Base-by-base conservation (phyloP, 2,888 invertebrate genomes). In the Ctenicera cuprea region DNA sequence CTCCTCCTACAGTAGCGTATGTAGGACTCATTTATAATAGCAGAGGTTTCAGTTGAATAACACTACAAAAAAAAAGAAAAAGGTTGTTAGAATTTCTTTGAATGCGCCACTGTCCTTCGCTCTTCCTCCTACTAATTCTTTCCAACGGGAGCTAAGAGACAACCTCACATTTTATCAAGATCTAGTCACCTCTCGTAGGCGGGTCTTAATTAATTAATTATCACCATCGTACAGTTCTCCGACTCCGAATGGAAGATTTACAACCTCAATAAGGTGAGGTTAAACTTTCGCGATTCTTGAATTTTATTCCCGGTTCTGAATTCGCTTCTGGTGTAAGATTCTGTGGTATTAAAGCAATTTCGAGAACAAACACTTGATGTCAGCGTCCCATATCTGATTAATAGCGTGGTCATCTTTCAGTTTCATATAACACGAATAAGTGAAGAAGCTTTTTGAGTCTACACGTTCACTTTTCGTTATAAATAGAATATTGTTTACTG, bases 361-460 rank as follows among this genome's bases (percentile, higher is more conserved):
- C 20, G 41, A 66, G 65, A 38, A 66, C 65, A 66, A 66, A 66
- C 65, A 66, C 38, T 66, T 52, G 38, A 66, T 66, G 65, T 66
- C 65, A 41, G 65, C 52, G 52, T 66, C 52, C 41, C 54, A 66
- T 66, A 52, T 66, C 65, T 66, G 65, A 66, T 66, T 66, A 66
- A 66, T 66, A 66, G 65, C 65, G 11, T 22, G 14, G 22, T 26
- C 38, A 54, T 66, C 26, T 54, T 52, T 66, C 54, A 66, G 65
- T 66, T 66, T 66, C 65, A 66, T 52, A 66, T 66, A 66, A 52
- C 65, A 41, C 14, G 65, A 66, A 66, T 66, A 54, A 54, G 54
- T 54, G 54, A 43, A 45, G 38, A 54, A 41, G 38, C 65, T 52
- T 37, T 66, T 54, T 14, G 50, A 50, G 54, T 26, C 38, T 52